Evolutionary conservation across 1,140 invertebrate species (phyloP).

Genomic region (Babylonia areolata): DNA sequence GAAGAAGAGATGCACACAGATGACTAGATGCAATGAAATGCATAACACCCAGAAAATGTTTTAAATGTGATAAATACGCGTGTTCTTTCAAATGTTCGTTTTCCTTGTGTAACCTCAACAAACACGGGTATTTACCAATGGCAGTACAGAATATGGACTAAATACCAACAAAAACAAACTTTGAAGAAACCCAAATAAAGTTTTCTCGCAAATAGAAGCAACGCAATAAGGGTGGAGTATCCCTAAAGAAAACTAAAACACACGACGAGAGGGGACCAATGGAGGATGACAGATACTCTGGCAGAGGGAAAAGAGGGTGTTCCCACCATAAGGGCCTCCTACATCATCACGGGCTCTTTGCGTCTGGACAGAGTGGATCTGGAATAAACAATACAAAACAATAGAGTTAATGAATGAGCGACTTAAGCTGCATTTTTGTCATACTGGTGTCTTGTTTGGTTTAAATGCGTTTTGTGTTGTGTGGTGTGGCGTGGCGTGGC

Average conservation of each 20-base stretch:
- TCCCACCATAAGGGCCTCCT: neutral
- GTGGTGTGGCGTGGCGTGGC: too few relatives aligned
- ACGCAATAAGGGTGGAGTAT: neutral
- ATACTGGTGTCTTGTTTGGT: too few relatives aligned
- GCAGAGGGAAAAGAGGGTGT: neutral
- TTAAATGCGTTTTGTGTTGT: too few relatives aligned
- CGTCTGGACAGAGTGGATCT: conserved; percentile 66
- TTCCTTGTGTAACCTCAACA: neutral
- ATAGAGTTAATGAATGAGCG: too few relatives aligned
- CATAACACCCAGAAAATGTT: neutral
- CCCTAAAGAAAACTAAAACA: neutral
- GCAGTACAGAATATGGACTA: neutral
- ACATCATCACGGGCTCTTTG: conserved; percentile 61
- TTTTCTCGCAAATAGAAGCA: neutral
- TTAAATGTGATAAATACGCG: neutral
- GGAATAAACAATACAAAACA: conserved; percentile 36
- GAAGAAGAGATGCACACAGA: neutral
- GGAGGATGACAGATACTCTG: neutral
- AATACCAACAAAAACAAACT: neutral
- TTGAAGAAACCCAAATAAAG: neutral
- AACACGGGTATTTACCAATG: neutral
- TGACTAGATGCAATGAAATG: neutral
- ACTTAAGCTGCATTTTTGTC: too few relatives aligned
- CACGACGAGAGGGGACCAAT: neutral
- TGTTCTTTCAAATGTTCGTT: neutral